Evolutionary conservation across 2,888 invertebrate genomes (phyloP).

Genomic region (Atethmia centrago): DNA sequence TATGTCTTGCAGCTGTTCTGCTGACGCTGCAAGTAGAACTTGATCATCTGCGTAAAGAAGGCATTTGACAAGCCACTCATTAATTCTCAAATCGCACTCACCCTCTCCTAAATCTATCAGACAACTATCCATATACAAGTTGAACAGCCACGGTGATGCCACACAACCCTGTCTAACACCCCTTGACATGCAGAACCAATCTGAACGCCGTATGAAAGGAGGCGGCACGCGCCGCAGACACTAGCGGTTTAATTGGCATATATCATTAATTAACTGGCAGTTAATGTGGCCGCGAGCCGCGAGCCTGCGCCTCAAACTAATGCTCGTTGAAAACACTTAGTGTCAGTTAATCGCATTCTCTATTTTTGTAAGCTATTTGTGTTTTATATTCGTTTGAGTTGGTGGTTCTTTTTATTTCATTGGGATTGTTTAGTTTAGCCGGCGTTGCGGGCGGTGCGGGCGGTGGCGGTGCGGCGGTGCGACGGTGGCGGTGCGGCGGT

Average conservation of each 20-base stretch:
- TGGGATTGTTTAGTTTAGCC: constrained; percentile 63
- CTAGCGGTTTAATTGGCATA: constrained; percentile 53
- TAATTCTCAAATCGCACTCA: too few relatives aligned
- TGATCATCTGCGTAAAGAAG: too few relatives aligned
- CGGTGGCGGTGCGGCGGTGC: neutral
- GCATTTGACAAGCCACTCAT: too few relatives aligned
- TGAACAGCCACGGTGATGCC: too few relatives aligned
- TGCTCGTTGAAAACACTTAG: constrained; percentile 69
- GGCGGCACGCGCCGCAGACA: constrained; percentile 22
- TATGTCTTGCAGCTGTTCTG: too few relatives aligned
- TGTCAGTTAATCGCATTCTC: constrained; percentile 82
- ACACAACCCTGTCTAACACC: too few relatives aligned
- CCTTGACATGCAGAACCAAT: too few relatives aligned
- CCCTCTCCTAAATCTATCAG: too few relatives aligned
- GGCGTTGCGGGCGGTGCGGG: neutral
- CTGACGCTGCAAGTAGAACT: too few relatives aligned
- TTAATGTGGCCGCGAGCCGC: constrained; percentile 1
- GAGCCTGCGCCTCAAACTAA: too few relatives aligned
- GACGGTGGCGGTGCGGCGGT: too few relatives aligned
- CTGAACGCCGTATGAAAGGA: neutral
- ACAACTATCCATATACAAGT: too few relatives aligned
- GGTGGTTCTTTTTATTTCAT: constrained; percentile 68
- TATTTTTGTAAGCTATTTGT: constrained; percentile 81
- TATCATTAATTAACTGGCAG: constrained; percentile 56
- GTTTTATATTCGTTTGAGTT: constrained; percentile 77